A percentile compares a stretch with the other conserved stretches of the same genome.
Evolutionary conservation across 2,113 vertebrate species (phyloP).

Genomic region (Nibea coibor): DNA sequence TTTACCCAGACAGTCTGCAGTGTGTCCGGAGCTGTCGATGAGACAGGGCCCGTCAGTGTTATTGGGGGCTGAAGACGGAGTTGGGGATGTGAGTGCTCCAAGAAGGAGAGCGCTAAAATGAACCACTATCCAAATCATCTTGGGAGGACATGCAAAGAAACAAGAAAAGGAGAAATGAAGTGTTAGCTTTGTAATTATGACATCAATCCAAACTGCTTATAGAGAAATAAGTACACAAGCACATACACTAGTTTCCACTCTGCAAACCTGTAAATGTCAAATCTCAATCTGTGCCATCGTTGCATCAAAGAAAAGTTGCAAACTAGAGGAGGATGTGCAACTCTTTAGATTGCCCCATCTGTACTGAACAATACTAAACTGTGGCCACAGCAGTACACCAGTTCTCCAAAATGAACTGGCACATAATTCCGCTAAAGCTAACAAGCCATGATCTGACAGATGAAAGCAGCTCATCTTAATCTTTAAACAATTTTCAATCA

Average conservation of each 20-base stretch:
- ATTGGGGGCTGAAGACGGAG: constrained; percentile 1
- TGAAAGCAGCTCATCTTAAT: not conserved
- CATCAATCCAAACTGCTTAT: not conserved
- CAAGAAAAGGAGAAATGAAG: constrained; percentile 6
- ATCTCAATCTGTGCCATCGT: not conserved
- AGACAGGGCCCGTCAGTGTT: constrained; percentile 44
- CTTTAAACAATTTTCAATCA: not conserved
- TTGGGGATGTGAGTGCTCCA: constrained; percentile 45
- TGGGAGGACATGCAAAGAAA: constrained; percentile 55
- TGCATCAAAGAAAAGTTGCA: not conserved
- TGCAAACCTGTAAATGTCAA: too few relatives aligned
- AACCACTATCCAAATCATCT: constrained; percentile 60
- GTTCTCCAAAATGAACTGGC: not conserved
- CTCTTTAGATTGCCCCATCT: not conserved
- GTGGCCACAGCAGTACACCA: not conserved
- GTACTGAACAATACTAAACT: not conserved
- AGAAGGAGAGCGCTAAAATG: constrained; percentile 56
- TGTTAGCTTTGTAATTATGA: not conserved
- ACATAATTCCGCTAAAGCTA: not conserved
- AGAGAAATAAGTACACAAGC: too few relatives aligned
- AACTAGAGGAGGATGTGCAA: not conserved
- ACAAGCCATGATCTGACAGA: not conserved
- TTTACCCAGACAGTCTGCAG: constrained; percentile 81
- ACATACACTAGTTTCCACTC: too few relatives aligned
- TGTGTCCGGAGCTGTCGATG: constrained; percentile 62